Evolutionary conservation across 2,797 vertebrate genomes (phyloP), one percentile per base, ranked within the genome.

Genomic region (Danio choprae): DNA sequence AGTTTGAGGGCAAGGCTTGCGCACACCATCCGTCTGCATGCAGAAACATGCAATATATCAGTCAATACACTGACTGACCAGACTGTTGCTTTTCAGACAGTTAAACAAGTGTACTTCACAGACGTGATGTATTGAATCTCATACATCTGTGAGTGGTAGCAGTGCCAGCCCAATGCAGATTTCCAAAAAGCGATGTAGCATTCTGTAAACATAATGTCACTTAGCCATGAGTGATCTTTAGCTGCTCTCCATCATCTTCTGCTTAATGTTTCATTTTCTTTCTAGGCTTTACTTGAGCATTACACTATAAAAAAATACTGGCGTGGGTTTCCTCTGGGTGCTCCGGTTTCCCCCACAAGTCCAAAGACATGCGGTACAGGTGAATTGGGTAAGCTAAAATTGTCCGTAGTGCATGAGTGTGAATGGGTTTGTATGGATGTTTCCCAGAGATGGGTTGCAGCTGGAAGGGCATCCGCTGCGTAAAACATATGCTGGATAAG

Each of bases 1-100:
- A 86, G 85, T 89, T 82, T 73, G 88, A 84, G 88, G 88, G 87
- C 88, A 92, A 87, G 87, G 86, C 88, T 84, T 89, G 88, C 88
- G 29, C 29, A 77, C 88, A 89, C 87, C 83, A 82, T 88, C 86
- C 84, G 83, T 87, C 88, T 88, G 87, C 81, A 84, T 87, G 83
- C 86, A 88, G 86, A 80, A 90, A 84, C 84, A 85, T 38, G 50
- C 48, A 65, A 80, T 82, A 77, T 78, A 71, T 63, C 63, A 67
- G 69, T 50, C 69, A 77, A 67, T 80, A 50, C 10, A 58, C 51
- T 13, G 56, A 71, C 22, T 48, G 68, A 64, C 56, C 48, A 36
- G 38, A 8, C 48, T 43, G 69, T 56, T 80, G 18, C 46, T 22
- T 65, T 38, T 73, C 16, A 65, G 60, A 15, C 29, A 3, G 29